Evolutionary conservation across 2,113 vertebrate genomes (phyloP).

Genomic region (Anoplopoma fimbria): DNA sequence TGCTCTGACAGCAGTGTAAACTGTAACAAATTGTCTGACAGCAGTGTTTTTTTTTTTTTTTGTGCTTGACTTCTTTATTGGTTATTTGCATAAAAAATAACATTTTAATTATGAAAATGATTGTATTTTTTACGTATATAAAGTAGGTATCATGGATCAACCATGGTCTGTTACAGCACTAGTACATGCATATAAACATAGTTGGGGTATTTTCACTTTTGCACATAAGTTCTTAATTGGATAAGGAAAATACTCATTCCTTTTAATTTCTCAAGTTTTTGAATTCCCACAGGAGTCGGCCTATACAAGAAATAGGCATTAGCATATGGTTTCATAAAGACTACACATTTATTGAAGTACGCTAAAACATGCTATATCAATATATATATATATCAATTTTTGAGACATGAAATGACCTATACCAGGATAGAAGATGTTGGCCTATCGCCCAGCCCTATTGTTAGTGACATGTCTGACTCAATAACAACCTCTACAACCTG

Average conservation of each 20-base stretch:
- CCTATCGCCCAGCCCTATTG: not conserved
- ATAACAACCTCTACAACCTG: not conserved
- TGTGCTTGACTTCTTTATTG: not conserved
- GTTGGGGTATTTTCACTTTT: not conserved
- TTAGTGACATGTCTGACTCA: not conserved
- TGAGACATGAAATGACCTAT: not conserved
- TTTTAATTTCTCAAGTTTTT: not conserved
- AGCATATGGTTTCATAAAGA: not conserved
- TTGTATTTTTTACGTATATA: not conserved
- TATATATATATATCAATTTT: not conserved
- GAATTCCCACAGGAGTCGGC: not conserved
- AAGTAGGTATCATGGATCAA: not conserved
- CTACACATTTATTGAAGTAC: not conserved
- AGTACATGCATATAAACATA: not conserved
- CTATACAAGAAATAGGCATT: not conserved
- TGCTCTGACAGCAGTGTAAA: not conserved
- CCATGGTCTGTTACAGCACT: not conserved
- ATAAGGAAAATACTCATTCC: not conserved
- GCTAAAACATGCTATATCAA: not conserved
- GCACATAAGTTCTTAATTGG: not conserved
- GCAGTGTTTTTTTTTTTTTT: too few relatives aligned
- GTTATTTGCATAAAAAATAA: not conserved
- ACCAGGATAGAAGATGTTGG: not conserved
- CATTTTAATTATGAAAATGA: not conserved
- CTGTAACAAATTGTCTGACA: not conserved